phyloP scores from a whole-genome alignment of 2,113 vertebrate species.

The Fregata magnificens region DNA sequence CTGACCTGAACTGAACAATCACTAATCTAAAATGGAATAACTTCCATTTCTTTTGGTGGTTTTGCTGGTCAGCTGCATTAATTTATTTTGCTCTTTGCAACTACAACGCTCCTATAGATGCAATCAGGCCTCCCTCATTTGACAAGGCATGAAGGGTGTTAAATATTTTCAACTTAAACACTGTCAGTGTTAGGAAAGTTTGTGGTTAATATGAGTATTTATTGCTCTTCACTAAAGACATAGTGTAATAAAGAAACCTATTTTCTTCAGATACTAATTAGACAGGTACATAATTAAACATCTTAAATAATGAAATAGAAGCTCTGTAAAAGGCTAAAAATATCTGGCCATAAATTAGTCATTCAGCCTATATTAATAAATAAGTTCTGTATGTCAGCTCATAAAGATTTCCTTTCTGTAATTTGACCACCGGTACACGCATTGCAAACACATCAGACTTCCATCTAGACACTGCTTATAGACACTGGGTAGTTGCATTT shows the following conservation, averaged over 20 bases:
- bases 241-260: slow-evolving; percentile 46
- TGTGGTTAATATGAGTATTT: background rate
- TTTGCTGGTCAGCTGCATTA: background rate
- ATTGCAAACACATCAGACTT: background rate
- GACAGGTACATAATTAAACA: slow-evolving; percentile 66
- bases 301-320: slow-evolving; percentile 72
- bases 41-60: background rate
- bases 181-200: background rate
- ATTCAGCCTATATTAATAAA: slow-evolving; percentile 74
- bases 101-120: background rate
- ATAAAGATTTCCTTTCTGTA: slow-evolving; percentile 12
- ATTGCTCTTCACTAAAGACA: background rate
- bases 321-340: slow-evolving; percentile 57
- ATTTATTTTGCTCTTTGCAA: background rate
- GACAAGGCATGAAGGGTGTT: background rate
- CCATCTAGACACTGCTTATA: background rate
- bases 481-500: background rate
- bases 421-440: background rate
- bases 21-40: background rate
- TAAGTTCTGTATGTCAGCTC: slow-evolving; percentile 40
- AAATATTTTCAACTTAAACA: background rate
- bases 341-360: slow-evolving; percentile 75
- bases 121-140: background rate
- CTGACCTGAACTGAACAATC: background rate
- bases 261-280: slow-evolving; percentile 72